Evolutionary conservation across 2,797 vertebrate species (phyloP).

Genomic region (Glyptemys insculpta): DNA sequence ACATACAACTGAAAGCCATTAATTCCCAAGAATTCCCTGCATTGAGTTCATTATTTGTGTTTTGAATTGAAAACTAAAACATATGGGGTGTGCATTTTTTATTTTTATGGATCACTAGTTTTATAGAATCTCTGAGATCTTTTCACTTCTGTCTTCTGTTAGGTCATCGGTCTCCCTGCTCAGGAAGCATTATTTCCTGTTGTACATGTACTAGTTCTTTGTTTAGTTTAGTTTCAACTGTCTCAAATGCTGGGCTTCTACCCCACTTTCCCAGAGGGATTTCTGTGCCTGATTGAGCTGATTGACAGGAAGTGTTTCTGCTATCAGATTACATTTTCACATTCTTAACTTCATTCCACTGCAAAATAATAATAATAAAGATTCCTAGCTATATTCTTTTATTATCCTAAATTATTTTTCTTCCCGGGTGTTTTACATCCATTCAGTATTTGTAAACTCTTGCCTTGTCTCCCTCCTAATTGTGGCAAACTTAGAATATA

Average conservation of each 20-base stretch:
- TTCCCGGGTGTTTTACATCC: neutral
- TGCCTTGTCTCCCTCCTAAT: neutral
- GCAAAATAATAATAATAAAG: neutral
- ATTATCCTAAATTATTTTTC: neutral
- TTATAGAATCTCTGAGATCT: neutral
- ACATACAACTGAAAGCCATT: neutral
- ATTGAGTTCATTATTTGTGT: neutral
- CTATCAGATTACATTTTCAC: neutral
- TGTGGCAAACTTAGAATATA: neutral
- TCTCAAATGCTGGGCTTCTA: neutral
- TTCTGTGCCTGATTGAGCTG: neutral
- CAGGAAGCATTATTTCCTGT: neutral
- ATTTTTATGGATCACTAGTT: neutral
- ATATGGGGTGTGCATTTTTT: neutral
- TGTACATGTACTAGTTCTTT: neutral
- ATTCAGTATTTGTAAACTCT: neutral
- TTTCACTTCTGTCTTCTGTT: neutral
- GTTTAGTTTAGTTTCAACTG: neutral
- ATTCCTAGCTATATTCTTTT: no score
- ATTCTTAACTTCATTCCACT: neutral
- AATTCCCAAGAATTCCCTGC: neutral
- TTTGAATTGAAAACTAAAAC: neutral
- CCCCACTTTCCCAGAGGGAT: no score
- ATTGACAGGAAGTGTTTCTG: neutral
- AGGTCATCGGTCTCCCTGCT: neutral